Base-by-base conservation (phyloP, 2,113 vertebrate genomes). In the Bucco capensis region DNA sequence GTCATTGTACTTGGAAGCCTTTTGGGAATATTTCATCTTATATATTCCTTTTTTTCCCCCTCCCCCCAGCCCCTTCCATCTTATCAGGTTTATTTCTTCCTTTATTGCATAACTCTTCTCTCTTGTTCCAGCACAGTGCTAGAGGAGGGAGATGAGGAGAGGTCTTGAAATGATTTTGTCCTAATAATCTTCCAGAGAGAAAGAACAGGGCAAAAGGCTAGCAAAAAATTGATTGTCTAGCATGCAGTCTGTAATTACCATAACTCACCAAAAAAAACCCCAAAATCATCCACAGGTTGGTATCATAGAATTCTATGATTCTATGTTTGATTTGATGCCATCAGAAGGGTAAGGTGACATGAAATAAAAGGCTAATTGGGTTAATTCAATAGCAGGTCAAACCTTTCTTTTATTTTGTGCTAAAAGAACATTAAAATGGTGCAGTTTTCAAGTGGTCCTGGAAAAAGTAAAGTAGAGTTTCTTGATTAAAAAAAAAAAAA, bases 301-400 rank as follows among this genome's bases (percentile, higher is more conserved):
- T 94, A 58, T n/a, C n/a, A n/a, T n/a, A n/a, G n/a, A n/a, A n/a
- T n/a, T n/a, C n/a, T n/a, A n/a, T n/a, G n/a, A n/a, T n/a, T n/a
- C n/a, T n/a, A n/a, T 96, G 88, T 95, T 96, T 97, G 92, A 96
- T 95, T 96, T 97, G 96, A 94, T 93, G 95, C 93, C 86, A 91
- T 95, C 94, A 95, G 92, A 96, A 96, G 91, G 90, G 70, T 96
- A 97, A 97, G 90, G 96, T 97, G 97, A 95, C 92, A 94, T 64
- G 83, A 94, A 97, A 97, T 96, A 97, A 97, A 97, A 96, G 95
- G 87, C 93, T 97, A 97, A 98, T 97, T 97, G 94, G 95, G 94
- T 97, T 97, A 97, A 97, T 98, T 97, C 97, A 97, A 97, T 97
- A 96, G 90, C 89, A 96, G 95, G 95, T 97, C 97, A 98, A 98